These are phyloP conservation scores for Sinohyriopsis cumingii DNA, from an alignment of 2,888 invertebrate species.

Conservation along the genomic window DNA sequence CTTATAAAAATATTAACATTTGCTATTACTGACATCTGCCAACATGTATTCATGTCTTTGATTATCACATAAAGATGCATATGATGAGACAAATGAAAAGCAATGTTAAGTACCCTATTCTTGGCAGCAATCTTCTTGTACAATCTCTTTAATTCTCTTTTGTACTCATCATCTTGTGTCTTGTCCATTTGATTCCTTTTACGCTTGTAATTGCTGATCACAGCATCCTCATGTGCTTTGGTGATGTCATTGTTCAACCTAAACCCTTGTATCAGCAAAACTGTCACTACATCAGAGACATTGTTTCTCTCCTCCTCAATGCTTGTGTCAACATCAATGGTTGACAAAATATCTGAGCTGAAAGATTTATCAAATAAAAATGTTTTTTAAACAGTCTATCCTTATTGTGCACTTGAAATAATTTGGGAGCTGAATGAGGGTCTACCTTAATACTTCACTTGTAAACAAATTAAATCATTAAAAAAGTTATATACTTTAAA, in stretches of 20 bases:
- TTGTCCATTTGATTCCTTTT: slow-evolving; percentile 51
- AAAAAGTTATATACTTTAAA: too few species aligned
- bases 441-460: too few species aligned
- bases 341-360: slow-evolving; percentile 62
- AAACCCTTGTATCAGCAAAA: slow-evolving; percentile 43
- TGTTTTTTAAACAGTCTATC: too few species aligned
- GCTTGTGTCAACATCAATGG: slow-evolving; percentile 62
- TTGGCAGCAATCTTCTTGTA: slow-evolving; percentile 61
- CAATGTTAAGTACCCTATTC: slow-evolving; percentile 54
- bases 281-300: slow-evolving; percentile 52
- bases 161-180: slow-evolving; percentile 56
- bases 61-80: too few species aligned
- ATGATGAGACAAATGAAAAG: too few species aligned
- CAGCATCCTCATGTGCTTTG: slow-evolving; percentile 47
- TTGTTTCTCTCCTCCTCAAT: slow-evolving; percentile 65
- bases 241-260: slow-evolving; percentile 63
- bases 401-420: too few species aligned
- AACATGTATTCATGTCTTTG: too few species aligned
- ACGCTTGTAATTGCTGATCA: slow-evolving; percentile 31
- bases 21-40: too few species aligned
- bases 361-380: slow-evolving; percentile 1
- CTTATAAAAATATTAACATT: too few species aligned
- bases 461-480: too few species aligned
- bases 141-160: slow-evolving; percentile 57
- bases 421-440: too few species aligned